These are phyloP conservation scores for Ambastaia sidthimunki DNA, from an alignment of 2,797 vertebrate species.

Conservation along the genomic window DNA sequence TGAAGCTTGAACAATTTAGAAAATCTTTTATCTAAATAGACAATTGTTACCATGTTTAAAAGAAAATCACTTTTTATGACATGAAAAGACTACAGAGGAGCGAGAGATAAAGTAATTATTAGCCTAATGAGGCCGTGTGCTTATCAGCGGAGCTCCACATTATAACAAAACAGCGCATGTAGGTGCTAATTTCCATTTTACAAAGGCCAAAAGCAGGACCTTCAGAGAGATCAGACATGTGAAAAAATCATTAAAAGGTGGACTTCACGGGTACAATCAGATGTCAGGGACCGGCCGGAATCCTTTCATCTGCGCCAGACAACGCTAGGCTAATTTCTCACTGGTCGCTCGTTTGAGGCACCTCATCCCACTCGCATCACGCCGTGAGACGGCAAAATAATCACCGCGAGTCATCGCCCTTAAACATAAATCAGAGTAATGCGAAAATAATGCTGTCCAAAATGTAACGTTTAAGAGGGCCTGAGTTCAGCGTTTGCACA, in stretches of 20 bases:
- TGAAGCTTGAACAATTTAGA: too few relatives aligned
- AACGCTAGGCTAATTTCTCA: constrained; percentile 42
- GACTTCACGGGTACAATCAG: constrained; percentile 38
- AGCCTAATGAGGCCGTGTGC: constrained; percentile 66
- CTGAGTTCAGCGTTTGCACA: constrained; percentile 52
- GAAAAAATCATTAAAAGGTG: constrained; percentile 53
- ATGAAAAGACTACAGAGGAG: constrained; percentile 49
- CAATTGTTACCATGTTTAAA: background rate
- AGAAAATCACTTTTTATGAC: constrained; percentile 43
- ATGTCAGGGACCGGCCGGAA: constrained; percentile 23
- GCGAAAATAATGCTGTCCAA: constrained; percentile 39
- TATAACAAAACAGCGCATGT: constrained; percentile 64
- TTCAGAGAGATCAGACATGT: constrained; percentile 49
- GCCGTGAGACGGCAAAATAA: constrained; percentile 43
- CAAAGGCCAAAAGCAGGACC: constrained; percentile 45
- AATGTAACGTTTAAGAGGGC: constrained; percentile 52
- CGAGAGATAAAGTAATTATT: constrained; percentile 67
- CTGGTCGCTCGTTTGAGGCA: constrained; percentile 23
- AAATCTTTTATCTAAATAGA: background rate
- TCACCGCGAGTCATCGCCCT: constrained; percentile 23
- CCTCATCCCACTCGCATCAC: constrained; percentile 34
- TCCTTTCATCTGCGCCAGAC: constrained; percentile 36
- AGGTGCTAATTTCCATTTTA: constrained; percentile 47
- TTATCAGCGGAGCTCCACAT: constrained; percentile 63
- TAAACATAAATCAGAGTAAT: constrained; percentile 50